A percentile compares a stretch with the other conserved stretches of the same genome.
Conservation (phyloP, 2,113 vertebrate species). For the Corythaeola cristata region DNA sequence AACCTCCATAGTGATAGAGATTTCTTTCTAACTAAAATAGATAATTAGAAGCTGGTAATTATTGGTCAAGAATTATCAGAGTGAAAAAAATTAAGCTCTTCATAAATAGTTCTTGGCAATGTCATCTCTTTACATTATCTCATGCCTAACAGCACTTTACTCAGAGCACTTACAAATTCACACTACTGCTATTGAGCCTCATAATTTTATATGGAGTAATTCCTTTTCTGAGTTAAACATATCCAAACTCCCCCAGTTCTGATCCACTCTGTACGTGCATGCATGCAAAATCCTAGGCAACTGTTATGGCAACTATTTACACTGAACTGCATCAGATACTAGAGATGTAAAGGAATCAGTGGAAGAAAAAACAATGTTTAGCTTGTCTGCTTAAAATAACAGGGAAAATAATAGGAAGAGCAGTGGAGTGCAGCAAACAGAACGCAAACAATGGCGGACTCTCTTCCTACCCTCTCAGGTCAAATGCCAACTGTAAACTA, state of each 20-base stretch:
- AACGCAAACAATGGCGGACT: not conserved
- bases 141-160: slow-evolving; percentile 73
- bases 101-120: slow-evolving; percentile 82
- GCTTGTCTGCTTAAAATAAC: slow-evolving; percentile 27
- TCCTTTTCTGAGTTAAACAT: slow-evolving; percentile 53
- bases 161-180: slow-evolving; percentile 71
- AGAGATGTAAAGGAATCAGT: slow-evolving; percentile 7
- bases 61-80: slow-evolving; percentile 86
- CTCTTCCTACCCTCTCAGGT: slow-evolving; percentile 40
- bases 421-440: not conserved
- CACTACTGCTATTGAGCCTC: slow-evolving; percentile 64
- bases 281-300: not conserved
- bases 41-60: slow-evolving; percentile 83
- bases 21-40: slow-evolving; percentile 83
- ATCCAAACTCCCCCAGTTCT: not conserved
- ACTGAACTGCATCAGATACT: not conserved
- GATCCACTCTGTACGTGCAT: not conserved
- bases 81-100: slow-evolving; percentile 82
- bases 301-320: not conserved
- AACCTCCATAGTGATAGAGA: slow-evolving; percentile 79
- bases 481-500: slow-evolving; percentile 60
- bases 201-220: slow-evolving; percentile 69
- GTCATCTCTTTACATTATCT: slow-evolving; percentile 76
- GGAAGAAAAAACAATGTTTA: slow-evolving; percentile 36
- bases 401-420: not conserved